Evolutionary conservation across 2,797 vertebrate genomes (phyloP), one percentile per base, ranked within the genome.

Genomic region (Chiloscyllium punctatum): DNA sequence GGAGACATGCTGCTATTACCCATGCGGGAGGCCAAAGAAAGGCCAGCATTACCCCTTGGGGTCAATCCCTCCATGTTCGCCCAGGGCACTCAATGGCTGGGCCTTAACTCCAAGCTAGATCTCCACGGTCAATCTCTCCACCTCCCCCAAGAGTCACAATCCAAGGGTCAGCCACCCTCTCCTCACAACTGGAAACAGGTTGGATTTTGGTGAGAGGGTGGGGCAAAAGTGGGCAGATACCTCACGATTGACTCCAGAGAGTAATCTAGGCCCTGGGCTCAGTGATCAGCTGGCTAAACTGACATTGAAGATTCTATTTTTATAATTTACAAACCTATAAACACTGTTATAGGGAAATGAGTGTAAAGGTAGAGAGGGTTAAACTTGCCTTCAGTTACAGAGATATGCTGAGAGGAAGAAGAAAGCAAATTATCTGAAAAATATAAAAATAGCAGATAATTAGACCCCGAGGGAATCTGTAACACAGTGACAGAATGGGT

Each of bases 331-430:
- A 95, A 95, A 92, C 96, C 94, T 79, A 94, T 94, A 96, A 95
- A 96, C 16, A 13, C 37, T 18, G 37, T n/a, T 25, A 88, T 27
- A 33, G 66, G 96, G 97, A 97, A 97, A 97, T 97, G 96, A 96
- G 97, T 97, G 97, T 97, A 97, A 97, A 74, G 96, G 96, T 98
- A 97, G 97, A 98, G 97, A 98, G 97, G 97, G 97, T 97, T 97
- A 98, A 97, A 99, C 98, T 99, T 99, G 98, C 98, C 98, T 99
- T 99, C 98, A 98, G 98, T 97, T 98, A 99, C 98, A 98, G 98
- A 98, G 98, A 99, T 98, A 98, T 98, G 98, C 98, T 97, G 97
- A 97, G 97, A 97, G 96, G 98, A 98, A 72, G 48, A 13, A 97
- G 98, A 98, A 97, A 98, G 98, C 98, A 98, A 98, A 62, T 98